These are phyloP conservation scores for Hybos culiciformis DNA, from an alignment of 2,888 invertebrate species.

Conservation along the genomic window DNA sequence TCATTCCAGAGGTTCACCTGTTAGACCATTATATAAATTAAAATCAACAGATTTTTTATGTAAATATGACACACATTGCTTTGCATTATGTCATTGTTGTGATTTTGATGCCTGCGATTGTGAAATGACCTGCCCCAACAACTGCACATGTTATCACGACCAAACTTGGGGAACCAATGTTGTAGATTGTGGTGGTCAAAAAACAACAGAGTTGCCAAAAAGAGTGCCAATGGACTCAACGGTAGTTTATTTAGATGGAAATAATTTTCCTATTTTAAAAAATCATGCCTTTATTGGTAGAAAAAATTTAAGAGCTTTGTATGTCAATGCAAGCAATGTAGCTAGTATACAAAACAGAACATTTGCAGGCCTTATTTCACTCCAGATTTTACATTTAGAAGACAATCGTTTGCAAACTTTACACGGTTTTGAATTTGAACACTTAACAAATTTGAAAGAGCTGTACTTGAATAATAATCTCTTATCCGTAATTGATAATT, in stretches of 20 bases:
- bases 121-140: constrained; percentile 90
- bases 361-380: constrained; percentile 73
- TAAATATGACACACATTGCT: constrained; percentile 86
- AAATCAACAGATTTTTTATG: constrained; percentile 83
- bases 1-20: constrained; percentile 67
- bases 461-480: constrained; percentile 77
- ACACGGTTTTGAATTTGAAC: constrained; percentile 79
- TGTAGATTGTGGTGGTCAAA: constrained; percentile 76
- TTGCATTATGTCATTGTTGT: constrained; percentile 89
- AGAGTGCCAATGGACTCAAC: constrained; percentile 93
- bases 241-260: constrained; percentile 83
- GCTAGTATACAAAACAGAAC: constrained; percentile 81
- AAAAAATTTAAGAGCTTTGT: constrained; percentile 76
- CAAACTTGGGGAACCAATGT: constrained; percentile 88
- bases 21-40: constrained; percentile 62
- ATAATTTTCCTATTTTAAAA: constrained; percentile 69
- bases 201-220: constrained; percentile 63
- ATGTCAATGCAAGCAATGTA: constrained; percentile 73
- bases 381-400: constrained; percentile 71
- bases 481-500: constrained; percentile 64
- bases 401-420: constrained; percentile 67
- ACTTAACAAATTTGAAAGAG: constrained; percentile 63
- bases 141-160: constrained; percentile 90
- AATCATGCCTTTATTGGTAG: constrained; percentile 87
- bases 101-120: constrained; percentile 95